These are phyloP conservation scores for Lycodopsis pacificus DNA, from an alignment of 2,797 vertebrate genomes.

Conservation along the genomic window DNA sequence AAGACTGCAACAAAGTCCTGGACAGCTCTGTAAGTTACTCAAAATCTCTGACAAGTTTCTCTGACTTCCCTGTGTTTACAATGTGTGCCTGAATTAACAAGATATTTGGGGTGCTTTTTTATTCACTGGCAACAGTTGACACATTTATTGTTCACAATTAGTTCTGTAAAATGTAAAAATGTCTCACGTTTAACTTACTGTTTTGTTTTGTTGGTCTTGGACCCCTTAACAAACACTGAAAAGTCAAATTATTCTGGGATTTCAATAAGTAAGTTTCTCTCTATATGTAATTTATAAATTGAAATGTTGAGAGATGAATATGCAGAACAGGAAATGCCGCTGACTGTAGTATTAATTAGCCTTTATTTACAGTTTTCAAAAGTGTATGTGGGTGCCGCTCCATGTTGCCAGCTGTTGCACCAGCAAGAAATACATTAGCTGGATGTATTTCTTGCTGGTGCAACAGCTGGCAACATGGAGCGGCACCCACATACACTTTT, in stretches of 20 bases:
- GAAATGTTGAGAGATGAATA: neutral
- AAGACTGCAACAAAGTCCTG: slow-evolving; percentile 90
- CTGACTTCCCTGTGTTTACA: neutral
- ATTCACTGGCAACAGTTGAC: neutral
- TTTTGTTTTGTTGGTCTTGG: neutral
- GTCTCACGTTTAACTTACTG: neutral
- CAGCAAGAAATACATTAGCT: neutral
- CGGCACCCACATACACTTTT: neutral
- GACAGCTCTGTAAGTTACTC: slow-evolving; percentile 88
- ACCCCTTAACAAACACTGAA: neutral
- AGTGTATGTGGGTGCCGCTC: neutral
- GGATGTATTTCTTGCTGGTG: neutral
- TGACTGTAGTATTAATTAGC: neutral
- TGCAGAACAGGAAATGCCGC: neutral
- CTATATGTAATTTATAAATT: neutral
- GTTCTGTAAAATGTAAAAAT: neutral
- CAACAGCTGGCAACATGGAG: no score
- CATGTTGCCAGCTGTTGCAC: no score
- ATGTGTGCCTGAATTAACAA: neutral
- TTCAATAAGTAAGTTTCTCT: neutral
- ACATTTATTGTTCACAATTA: slow-evolving; percentile 1
- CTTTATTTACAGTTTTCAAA: neutral
- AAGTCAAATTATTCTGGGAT: neutral
- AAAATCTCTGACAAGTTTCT: neutral
- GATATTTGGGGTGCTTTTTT: neutral